Conservation (phyloP, 2,888 invertebrate genomes). For the Rhyacophila evoluta region DNA sequence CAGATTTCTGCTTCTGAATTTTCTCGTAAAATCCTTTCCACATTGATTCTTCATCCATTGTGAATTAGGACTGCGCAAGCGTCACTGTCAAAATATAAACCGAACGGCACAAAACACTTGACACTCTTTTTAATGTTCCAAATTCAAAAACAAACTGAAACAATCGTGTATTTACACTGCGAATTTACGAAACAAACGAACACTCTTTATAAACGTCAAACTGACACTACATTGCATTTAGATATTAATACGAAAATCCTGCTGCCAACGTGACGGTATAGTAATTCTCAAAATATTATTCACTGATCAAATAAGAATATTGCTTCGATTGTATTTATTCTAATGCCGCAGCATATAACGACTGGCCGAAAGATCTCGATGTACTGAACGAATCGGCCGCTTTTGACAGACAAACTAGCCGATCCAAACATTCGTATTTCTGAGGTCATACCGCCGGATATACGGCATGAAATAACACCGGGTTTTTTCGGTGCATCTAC, state of each 20-base stretch:
- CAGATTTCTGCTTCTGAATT: constrained; percentile 73
- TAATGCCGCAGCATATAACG: not conserved
- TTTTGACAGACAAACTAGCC: constrained; percentile 7
- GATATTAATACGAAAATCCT: not conserved
- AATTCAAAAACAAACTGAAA: not conserved
- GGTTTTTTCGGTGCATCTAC: constrained; percentile 6
- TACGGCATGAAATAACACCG: not conserved
- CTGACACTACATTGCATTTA: not conserved
- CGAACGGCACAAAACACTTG: not conserved
- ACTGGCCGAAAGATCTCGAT: not conserved
- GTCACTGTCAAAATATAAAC: not conserved
- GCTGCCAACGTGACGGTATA: not conserved
- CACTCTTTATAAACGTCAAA: not conserved
- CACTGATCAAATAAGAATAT: not conserved
- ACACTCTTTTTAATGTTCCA: not conserved
- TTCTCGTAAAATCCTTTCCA: constrained; percentile 82
- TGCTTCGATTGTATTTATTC: not conserved
- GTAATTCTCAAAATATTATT: not conserved
- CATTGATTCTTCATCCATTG: constrained; percentile 80
- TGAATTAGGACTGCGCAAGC: constrained; percentile 40
- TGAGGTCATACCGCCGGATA: constrained; percentile 2
- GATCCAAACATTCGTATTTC: not conserved
- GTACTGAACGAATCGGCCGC: not conserved
- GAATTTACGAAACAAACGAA: not conserved
- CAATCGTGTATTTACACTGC: not conserved